A percentile compares a stretch with the other conserved stretches of the same genome.
Evolutionary conservation across 2,113 vertebrate species (phyloP).

Genomic region (Tenebrosternarchus preto): DNA sequence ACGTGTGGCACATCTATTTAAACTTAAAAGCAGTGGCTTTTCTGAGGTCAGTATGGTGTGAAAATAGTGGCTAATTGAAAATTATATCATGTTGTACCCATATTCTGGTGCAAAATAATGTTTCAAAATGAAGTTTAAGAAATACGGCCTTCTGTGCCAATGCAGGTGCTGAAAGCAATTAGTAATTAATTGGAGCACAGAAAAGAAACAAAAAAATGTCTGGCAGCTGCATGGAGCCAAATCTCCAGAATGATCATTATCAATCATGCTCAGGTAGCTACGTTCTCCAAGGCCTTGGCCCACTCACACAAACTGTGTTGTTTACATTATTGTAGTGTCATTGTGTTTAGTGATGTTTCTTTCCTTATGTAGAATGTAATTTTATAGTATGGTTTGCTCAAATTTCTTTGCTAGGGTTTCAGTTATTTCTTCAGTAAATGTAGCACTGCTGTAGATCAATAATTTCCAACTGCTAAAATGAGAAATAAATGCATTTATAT

Average conservation of each 20-base stretch:
- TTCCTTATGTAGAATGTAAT: neutral
- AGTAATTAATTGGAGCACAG: constrained; percentile 76
- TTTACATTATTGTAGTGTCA: constrained; percentile 16
- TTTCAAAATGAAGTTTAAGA: constrained; percentile 18
- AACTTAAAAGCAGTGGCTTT: constrained; percentile 17
- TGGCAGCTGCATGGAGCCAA: constrained; percentile 75
- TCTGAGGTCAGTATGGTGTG: constrained; percentile 9
- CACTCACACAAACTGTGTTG: constrained; percentile 29
- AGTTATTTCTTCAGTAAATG: too few relatives aligned
- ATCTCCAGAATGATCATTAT: constrained; percentile 71
- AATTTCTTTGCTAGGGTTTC: neutral
- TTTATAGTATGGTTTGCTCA: neutral
- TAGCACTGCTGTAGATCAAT: too few relatives aligned
- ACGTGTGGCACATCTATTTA: neutral
- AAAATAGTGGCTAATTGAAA: constrained; percentile 6
- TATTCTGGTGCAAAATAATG: constrained; percentile 36
- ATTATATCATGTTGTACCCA: neutral
- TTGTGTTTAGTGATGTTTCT: constrained; percentile 23
- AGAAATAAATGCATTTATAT: too few relatives aligned
- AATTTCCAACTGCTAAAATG: too few relatives aligned
- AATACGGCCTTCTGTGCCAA: constrained; percentile 58
- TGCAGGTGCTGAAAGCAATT: constrained; percentile 78
- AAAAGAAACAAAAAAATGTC: constrained; percentile 68
- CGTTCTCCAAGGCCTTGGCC: constrained; percentile 17
- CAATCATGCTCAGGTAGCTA: constrained; percentile 68